Conservation (phyloP, 2,888 invertebrate species). For the Drosophila affinis region DNA sequence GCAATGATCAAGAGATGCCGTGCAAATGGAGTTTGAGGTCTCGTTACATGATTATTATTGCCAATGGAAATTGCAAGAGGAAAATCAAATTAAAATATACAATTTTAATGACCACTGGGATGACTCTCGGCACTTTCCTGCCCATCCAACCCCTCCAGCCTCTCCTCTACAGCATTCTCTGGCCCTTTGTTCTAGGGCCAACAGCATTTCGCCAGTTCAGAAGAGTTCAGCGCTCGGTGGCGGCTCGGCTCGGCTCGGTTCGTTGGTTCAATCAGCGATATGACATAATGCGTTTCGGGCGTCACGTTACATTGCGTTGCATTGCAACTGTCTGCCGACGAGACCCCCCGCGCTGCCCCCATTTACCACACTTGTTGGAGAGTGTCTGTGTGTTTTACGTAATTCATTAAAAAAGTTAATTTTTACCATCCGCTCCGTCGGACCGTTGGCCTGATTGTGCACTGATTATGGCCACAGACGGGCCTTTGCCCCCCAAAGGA, state of each 20-base stretch:
- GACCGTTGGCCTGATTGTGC: conserved; percentile 68
- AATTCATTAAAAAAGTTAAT: conserved; percentile 78
- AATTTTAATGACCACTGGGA: conserved; percentile 72
- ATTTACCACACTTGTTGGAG: neutral
- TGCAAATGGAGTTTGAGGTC: conserved; percentile 21
- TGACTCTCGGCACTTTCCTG: conserved; percentile 6
- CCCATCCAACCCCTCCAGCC: neutral
- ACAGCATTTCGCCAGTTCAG: conserved; percentile 37
- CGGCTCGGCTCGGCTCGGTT: conserved; percentile 36
- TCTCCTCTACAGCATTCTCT: conserved; percentile 7
- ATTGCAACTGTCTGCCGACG: conserved; percentile 39
- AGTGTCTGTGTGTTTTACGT: conserved; percentile 34
- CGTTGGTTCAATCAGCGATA: conserved; percentile 76
- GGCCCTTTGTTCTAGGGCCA: conserved; percentile 63
- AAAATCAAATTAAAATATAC: conserved; percentile 79
- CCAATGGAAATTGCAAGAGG: conserved; percentile 60
- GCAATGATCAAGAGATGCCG: conserved; percentile 7
- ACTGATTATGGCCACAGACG: conserved; percentile 66
- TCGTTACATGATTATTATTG: conserved; percentile 65
- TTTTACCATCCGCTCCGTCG: conserved; percentile 69
- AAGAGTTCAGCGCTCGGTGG: conserved; percentile 33
- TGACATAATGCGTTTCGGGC: conserved; percentile 76
- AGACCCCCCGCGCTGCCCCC: conserved; percentile 4
- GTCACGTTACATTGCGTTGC: conserved; percentile 67
- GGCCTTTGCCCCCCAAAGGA: conserved; percentile 48